These are phyloP conservation scores for Xiphydria camelus DNA, from an alignment of 2,888 invertebrate species.

Conservation along the genomic window DNA sequence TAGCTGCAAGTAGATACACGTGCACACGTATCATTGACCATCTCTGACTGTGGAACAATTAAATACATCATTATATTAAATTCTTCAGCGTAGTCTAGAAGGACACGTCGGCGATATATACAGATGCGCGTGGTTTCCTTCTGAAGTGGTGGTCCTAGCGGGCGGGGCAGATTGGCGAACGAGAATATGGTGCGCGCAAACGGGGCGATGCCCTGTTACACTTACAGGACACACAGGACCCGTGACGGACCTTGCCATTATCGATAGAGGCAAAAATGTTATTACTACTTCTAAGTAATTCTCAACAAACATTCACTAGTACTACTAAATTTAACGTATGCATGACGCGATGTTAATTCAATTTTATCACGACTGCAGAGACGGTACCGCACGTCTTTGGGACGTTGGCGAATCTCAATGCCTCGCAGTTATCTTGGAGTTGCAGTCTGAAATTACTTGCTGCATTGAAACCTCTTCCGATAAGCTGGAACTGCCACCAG, in stretches of 20 bases:
- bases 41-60: background rate
- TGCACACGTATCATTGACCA: no score
- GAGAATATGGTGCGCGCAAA: constrained; percentile 73
- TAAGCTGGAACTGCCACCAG: constrained; percentile 40
- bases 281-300: constrained; percentile 70
- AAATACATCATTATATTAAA: constrained; percentile 6
- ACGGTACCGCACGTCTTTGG: constrained; percentile 72
- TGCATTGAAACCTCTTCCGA: constrained; percentile 59
- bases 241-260: constrained; percentile 65
- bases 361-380: constrained; percentile 53
- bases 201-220: constrained; percentile 69
- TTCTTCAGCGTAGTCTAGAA: constrained; percentile 57
- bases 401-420: constrained; percentile 68
- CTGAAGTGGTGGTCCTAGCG: constrained; percentile 68
- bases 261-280: constrained; percentile 72
- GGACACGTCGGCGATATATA: constrained; percentile 73
- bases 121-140: constrained; percentile 71
- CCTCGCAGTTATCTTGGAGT: constrained; percentile 61
- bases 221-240: constrained; percentile 70
- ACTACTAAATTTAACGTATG: constrained; percentile 7
- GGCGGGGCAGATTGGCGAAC: constrained; percentile 72
- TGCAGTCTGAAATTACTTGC: constrained; percentile 64
- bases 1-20: no score
- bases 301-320: no score
- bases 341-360: background rate